A percentile compares a stretch with the other conserved stretches of the same genome.
These are phyloP conservation scores for Sminthurinus aureus DNA, from an alignment of 2,888 invertebrate genomes.

Conservation along the genomic window DNA sequence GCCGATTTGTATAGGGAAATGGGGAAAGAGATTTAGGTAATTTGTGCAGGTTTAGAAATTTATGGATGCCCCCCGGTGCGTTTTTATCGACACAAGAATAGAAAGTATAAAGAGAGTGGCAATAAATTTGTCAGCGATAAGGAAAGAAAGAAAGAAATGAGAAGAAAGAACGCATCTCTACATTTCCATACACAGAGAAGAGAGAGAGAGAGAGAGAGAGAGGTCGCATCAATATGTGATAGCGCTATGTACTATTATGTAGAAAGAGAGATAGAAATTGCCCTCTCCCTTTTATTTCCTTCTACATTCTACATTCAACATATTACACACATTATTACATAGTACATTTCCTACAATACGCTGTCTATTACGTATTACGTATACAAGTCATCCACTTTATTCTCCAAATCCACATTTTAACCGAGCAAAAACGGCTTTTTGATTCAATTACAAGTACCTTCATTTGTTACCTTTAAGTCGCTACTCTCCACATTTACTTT, in stretches of 20 bases:
- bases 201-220: neutral
- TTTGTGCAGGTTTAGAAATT: constrained; percentile 52
- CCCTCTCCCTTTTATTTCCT: neutral
- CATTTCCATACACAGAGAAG: constrained; percentile 18
- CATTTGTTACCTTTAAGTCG: too few relatives aligned
- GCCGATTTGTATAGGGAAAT: constrained; percentile 5
- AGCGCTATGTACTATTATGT: neutral
- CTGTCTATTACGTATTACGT: too few relatives aligned
- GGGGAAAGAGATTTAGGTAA: constrained; percentile 50
- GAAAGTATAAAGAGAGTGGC: constrained; percentile 59
- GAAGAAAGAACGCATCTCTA: neutral
- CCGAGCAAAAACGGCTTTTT: neutral
- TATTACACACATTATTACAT: too few relatives aligned
- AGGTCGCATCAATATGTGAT: neutral
- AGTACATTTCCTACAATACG: too few relatives aligned
- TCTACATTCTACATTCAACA: neutral
- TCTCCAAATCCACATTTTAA: neutral
- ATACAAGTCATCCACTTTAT: too few relatives aligned
- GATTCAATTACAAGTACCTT: too few relatives aligned
- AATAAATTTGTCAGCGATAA: constrained; percentile 60
- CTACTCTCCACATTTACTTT: too few relatives aligned
- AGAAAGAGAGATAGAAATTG: neutral
- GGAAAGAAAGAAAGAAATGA: constrained; percentile 25
- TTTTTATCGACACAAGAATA: constrained; percentile 59
- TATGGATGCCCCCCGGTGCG: constrained; percentile 59